Evolutionary conservation across 2,888 invertebrate genomes (phyloP), one percentile per base, ranked within the genome.

Genomic region (Agonum fuliginosum): DNA sequence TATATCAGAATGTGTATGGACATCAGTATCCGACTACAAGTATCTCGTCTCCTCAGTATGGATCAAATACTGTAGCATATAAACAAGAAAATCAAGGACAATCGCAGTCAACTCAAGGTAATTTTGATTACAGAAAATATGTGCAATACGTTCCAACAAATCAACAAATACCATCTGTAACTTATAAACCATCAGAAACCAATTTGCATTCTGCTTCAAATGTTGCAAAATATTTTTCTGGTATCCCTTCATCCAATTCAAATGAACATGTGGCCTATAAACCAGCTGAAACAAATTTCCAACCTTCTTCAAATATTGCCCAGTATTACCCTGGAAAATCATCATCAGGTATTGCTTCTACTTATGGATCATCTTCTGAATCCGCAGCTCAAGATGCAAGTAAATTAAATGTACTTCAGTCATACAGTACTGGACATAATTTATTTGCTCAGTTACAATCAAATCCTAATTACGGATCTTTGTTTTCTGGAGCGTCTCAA

Each of bases 111-210:
- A 12, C 5, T 54, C 12, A 20, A 54, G n/a, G 24, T 24, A 62
- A 62, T 14, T 17, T 62, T 2, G 58, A 62, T 10, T 62, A 19
- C 12, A 27, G 30, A 2, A 58, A 58, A 58, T 58, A 27, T 24
- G 12, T n/a, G 14, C 58, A 62, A 17, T 62, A 30, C 30, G 17
- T n/a, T 6, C 5, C 58, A 62, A 8, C 46, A 17, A 46, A 17
- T 8, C 58, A 62, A 30, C 1, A 27, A 30, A 12, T 24, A n/a
- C n/a, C 34, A 12, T 12, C 46, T 17, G 46, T 46, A 12, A 17
- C 46, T 12, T 46, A 46, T 8, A 46, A 46, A 17, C 17, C 46
- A 3, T 46, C 46, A 4, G 46, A 46, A 17, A 12, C 46, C 0
- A 17, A 6, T 17, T 1, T 17, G 6, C 46, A 3, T 4, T 46